These are phyloP conservation scores for Automeris io DNA, from an alignment of 2,888 invertebrate genomes.

Conservation along the genomic window DNA sequence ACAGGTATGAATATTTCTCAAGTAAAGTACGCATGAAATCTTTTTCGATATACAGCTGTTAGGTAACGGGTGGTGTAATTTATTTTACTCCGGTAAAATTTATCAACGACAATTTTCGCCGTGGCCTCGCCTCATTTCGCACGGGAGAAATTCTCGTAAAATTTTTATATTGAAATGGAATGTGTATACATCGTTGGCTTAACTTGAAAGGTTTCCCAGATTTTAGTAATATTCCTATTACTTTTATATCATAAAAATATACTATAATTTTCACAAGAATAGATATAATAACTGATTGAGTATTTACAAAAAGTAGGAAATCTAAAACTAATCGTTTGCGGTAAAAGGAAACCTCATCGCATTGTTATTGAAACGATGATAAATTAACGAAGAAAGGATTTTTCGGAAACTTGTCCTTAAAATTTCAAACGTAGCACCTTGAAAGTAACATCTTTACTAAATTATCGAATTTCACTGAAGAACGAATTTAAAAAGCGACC, in stretches of 20 bases:
- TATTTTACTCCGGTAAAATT: constrained; percentile 21
- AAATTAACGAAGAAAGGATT: too few relatives aligned
- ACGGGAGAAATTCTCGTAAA: constrained; percentile 8
- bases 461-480: too few relatives aligned
- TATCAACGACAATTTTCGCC: constrained; percentile 16
- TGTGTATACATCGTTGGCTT: constrained; percentile 10
- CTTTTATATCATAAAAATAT: constrained; percentile 3
- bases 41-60: constrained; percentile 15
- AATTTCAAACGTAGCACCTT: too few relatives aligned
- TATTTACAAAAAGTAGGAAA: too few relatives aligned
- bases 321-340: too few relatives aligned
- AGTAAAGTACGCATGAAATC: constrained; percentile 10
- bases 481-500: too few relatives aligned
- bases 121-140: constrained; percentile 18
- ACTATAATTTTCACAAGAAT: not conserved
- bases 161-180: constrained; percentile 13
- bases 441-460: too few relatives aligned
- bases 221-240: constrained; percentile 18
- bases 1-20: too few relatives aligned
- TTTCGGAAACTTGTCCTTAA: too few relatives aligned
- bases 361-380: too few relatives aligned
- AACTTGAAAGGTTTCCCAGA: constrained; percentile 14
- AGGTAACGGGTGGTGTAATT: constrained; percentile 20
- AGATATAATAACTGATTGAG: too few relatives aligned
- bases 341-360: too few relatives aligned